Percentiles rank a stretch among this genome's conserved stretches.
These are phyloP conservation scores for Chelidonichthys spinosus DNA, from an alignment of 2,797 vertebrate species.

Conservation along the genomic window DNA sequence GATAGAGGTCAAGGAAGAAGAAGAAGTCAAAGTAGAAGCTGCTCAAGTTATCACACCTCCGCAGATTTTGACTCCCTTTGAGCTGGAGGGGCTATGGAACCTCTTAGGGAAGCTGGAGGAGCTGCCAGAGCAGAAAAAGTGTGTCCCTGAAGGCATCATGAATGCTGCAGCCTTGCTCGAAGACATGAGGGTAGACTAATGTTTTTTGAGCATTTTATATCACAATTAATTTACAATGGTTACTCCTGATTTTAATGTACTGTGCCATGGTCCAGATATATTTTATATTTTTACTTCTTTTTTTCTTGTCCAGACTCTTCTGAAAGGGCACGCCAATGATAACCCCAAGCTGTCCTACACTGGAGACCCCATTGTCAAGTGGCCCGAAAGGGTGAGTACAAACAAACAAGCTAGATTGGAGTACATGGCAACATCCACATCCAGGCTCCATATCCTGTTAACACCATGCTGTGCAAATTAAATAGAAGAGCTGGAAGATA, in stretches of 20 bases:
- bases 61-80: constrained; percentile 89
- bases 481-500: too few species aligned
- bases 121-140: constrained; percentile 93
- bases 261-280: not conserved
- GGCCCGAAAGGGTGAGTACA: constrained; percentile 90
- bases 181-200: constrained; percentile 88
- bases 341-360: constrained; percentile 92
- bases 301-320: constrained; percentile 82
- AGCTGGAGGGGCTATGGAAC: constrained; percentile 94
- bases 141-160: constrained; percentile 92
- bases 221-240: not conserved
- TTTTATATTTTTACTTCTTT: not conserved
- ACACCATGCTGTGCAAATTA: too few species aligned
- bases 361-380: constrained; percentile 94
- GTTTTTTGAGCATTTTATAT: not conserved
- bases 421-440: not conserved
- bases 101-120: constrained; percentile 95
- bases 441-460: not conserved
- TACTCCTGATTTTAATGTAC: not conserved
- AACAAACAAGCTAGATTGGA: not conserved
- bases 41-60: constrained; percentile 43
- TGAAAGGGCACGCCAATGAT: constrained; percentile 88
- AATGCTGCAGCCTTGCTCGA: constrained; percentile 90
- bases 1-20: constrained; percentile 32
- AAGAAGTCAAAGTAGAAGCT: constrained; percentile 53